Evolutionary conservation across 1,140 invertebrate species (phyloP).

Genomic region (Drosophila lacertosa): DNA sequence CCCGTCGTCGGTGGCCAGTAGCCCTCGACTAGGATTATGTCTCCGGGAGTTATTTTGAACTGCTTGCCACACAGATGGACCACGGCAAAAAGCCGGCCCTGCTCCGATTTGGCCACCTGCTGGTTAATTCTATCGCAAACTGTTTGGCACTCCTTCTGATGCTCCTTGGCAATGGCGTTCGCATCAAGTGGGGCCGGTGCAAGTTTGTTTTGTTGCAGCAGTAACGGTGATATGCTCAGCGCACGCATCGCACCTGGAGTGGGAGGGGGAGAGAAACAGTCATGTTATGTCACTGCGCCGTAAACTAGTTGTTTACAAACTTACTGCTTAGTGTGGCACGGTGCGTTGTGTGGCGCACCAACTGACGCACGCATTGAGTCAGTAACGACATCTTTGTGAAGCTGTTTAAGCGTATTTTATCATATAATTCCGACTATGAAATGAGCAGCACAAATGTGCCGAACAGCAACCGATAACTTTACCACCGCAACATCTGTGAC

Average conservation of each 20-base stretch:
- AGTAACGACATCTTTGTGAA: constrained; percentile 52
- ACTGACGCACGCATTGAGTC: constrained; percentile 57
- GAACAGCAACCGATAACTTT: constrained; percentile 7
- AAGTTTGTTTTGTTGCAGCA: constrained; percentile 64
- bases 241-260: constrained; percentile 63
- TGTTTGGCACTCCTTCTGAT: constrained; percentile 72
- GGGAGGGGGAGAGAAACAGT: not conserved
- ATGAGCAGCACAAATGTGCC: not conserved
- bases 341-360: constrained; percentile 49
- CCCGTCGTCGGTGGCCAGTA: constrained; percentile 93
- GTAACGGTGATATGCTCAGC: constrained; percentile 58
- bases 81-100: constrained; percentile 93
- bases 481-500: not conserved
- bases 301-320: not conserved
- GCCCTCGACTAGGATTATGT: constrained; percentile 92
- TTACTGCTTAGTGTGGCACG: constrained; percentile 33
- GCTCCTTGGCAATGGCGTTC: constrained; percentile 42
- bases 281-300: constrained; percentile 63
- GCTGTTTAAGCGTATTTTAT: constrained; percentile 15
- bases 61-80: constrained; percentile 93
- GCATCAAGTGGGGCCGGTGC: constrained; percentile 30
- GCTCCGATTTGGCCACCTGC: constrained; percentile 85
- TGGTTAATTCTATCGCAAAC: constrained; percentile 86
- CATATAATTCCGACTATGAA: not conserved
- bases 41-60: constrained; percentile 93